Conservation (phyloP, 2,113 vertebrate genomes). For the Podarcis muralis region DNA sequence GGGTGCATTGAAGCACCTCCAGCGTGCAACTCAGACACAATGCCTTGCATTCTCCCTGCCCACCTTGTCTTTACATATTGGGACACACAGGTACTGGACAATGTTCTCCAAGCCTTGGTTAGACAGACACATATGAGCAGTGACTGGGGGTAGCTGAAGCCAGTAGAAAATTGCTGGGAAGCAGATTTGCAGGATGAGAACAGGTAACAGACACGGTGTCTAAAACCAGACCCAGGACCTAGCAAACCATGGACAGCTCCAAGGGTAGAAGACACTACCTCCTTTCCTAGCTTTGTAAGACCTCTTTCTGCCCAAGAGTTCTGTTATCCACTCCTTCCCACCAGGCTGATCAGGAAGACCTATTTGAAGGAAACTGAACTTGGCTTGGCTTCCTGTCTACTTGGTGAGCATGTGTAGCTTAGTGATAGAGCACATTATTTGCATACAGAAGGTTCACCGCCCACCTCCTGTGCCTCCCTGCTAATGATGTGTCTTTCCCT, state of each 20-base stretch:
- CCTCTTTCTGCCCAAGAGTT: background rate
- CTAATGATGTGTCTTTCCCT: too few species aligned
- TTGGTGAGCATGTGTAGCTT: background rate
- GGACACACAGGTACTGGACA: background rate
- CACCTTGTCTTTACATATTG: background rate
- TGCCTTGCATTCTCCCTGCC: background rate
- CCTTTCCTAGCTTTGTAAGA: background rate
- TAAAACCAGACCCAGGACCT: background rate
- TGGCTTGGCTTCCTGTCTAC: background rate
- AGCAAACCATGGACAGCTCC: conserved; percentile 28
- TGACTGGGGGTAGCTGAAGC: background rate
- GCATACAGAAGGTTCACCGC: background rate
- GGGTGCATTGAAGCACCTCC: background rate
- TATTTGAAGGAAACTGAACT: background rate
- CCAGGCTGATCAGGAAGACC: background rate
- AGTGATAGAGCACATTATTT: background rate
- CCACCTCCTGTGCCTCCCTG: too few species aligned
- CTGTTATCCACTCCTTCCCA: background rate
- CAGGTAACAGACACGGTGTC: background rate
- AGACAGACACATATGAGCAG: background rate
- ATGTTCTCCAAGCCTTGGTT: background rate
- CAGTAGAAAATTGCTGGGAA: background rate
- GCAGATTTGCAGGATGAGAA: background rate
- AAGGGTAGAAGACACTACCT: background rate
- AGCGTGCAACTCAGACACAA: background rate